Base-by-base conservation (phyloP, 2,113 vertebrate genomes). In the Clarias batrachus region DNA sequence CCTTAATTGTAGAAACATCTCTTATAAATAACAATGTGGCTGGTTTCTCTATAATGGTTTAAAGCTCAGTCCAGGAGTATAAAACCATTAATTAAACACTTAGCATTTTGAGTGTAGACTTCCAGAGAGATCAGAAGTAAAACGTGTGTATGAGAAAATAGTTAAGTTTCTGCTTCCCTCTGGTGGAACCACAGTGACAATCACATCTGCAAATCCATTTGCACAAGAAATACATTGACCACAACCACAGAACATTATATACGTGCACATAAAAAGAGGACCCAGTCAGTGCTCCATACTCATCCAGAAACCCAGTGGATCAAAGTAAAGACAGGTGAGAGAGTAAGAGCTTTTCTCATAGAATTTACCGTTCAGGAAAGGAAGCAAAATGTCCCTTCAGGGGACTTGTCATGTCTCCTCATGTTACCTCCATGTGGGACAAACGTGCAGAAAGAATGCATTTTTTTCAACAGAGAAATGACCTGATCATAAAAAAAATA, bases 161-260 rank as follows among this genome's bases (percentile, higher is more conserved):
- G 33, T 56, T 25, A 60, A 10, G 33, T 17, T 83, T 21, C 30
- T 84, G 68, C 82, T 60, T 56, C 68, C 82, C 82, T 84, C 82
- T 84, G n/a, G 30, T 73, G 82, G 56, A 54, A 23, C 25, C 70
- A 73, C 33, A 41, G 17, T 73, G 17, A 37, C 16, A 73, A 73
- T 21, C 41, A 16, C 17, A 41, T 41, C 70, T 21, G 21, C 30
- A 37, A 19, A 37, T 37, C 27, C 17, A 71, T 19, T 71, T 12
- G 33, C 30, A 19, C 4, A 37, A 33, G 3, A 65, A n/a, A 65
- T n/a, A 65, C 13, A 3, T 11, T 37, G 33, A 41, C 41, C 41
- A 41, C 41, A 6, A 27, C 11, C 25, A 66, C 11, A 66, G n/a
- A 66, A 66, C 63, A 27, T n/a, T 66, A 27, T 16, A 25, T 27